These are phyloP conservation scores for Cheilosia soror DNA, from an alignment of 2,888 invertebrate species.

Conservation along the genomic window DNA sequence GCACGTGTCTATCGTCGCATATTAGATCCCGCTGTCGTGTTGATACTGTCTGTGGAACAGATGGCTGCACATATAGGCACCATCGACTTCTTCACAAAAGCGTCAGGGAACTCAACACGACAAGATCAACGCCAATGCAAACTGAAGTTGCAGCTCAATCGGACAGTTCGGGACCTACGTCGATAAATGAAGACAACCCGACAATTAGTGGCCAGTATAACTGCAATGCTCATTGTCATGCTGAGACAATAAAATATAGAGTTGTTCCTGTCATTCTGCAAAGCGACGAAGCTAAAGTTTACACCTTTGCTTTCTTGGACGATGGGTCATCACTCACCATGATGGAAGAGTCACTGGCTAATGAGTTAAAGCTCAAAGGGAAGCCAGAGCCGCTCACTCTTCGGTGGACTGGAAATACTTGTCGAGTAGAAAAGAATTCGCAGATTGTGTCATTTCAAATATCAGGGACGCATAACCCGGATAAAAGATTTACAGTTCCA, in stretches of 20 bases:
- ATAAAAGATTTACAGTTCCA: background rate
- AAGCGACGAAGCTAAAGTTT: conserved; percentile 1
- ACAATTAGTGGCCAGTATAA: background rate
- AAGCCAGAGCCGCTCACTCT: conserved; percentile 3
- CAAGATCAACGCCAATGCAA: background rate
- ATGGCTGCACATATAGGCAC: background rate
- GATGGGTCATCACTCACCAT: conserved; percentile 60
- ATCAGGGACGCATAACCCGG: background rate
- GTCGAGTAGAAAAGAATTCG: conserved; percentile 7
- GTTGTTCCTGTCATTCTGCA: conserved; percentile 45
- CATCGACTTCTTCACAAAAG: background rate
- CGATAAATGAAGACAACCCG: too few relatives aligned
- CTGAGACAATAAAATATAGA: conserved; percentile 10
- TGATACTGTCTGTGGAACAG: conserved; percentile 8
- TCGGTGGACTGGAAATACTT: conserved; percentile 17
- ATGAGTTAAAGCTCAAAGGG: conserved; percentile 16
- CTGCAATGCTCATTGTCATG: background rate
- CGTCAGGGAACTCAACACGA: conserved; percentile 1
- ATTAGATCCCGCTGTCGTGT: background rate
- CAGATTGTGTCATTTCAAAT: background rate
- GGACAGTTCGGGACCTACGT: too few relatives aligned
- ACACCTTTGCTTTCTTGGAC: conserved; percentile 55
- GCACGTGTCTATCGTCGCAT: conserved; percentile 34
- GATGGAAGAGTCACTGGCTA: conserved; percentile 43
- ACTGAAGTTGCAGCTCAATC: too few relatives aligned